Base-by-base conservation (phyloP, 2,888 invertebrate genomes). In the Scaptomyza cyrtandrae region DNA sequence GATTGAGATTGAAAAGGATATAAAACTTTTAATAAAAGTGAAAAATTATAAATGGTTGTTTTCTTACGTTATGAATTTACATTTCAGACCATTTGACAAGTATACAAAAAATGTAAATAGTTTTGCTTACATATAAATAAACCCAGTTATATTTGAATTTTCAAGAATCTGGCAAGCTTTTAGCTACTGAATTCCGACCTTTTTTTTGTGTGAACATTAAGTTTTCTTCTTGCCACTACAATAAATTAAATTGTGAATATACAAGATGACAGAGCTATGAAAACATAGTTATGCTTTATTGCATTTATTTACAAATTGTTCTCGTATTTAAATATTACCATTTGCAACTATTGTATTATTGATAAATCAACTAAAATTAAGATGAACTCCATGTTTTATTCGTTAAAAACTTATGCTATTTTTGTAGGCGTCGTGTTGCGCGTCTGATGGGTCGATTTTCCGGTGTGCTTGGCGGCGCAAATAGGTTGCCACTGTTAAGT, bases 371-470 rank as follows among this genome's bases (percentile, higher is more conserved):
- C 41, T 43, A 39, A 16, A 31, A 27, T 46, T 33, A 59, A 29
- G 16, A 27, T 5, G n/a, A 9, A 13, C 6, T 24, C 19, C 6
- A 14, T 31, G 48, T 14, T 52, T 27, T n/a, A 27, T 11, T 14
- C 7, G 7, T 13, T 52, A 11, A 10, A 24, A 5, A 10, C 16
- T 35, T 14, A 6, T 39, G 6, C 45, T 71, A 90, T 58, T 90
- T 90, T 44, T 89, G 89, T 27, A 90, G 71, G 7, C 91, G 90
- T 16, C 91, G 71, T 4, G 91, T 90, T 9, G 91, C 91, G 4
- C 86, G 86, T 33, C 90, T 78, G 0, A 90, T 87, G 11, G 74
- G 89, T 4, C 91, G 88, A 41, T 67, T 70, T 6, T 75, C 77
- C 5, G 75, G 55, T 1, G 83, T 64, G 16, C 65, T 61, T 1